Evolutionary conservation across 2,888 invertebrate genomes (phyloP).

Genomic region (Melanotus villosus): DNA sequence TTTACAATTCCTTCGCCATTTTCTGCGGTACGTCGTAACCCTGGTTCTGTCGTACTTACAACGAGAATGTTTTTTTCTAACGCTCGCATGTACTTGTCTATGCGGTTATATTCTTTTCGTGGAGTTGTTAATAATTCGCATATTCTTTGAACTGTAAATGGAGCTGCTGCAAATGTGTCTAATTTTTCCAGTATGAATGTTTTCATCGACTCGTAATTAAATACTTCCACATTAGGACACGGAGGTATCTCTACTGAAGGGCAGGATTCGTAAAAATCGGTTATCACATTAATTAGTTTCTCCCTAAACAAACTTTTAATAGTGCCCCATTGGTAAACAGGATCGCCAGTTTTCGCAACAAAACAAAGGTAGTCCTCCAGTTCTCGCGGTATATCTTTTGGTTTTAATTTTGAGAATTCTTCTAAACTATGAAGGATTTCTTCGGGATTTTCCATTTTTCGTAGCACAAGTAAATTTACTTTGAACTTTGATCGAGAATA

Average conservation of each 20-base stretch:
- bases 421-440: conserved; percentile 87
- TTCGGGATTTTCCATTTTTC: conserved; percentile 86
- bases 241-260: conserved; percentile 84
- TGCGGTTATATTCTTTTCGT: conserved; percentile 92
- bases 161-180: conserved; percentile 89
- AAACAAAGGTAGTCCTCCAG: conserved; percentile 91
- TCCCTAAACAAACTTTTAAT: conserved; percentile 90
- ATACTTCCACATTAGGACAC: conserved; percentile 92
- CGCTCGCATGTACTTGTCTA: conserved; percentile 97
- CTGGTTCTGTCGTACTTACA: conserved; percentile 83
- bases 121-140: conserved; percentile 95
- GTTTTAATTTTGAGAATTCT: conserved; percentile 82
- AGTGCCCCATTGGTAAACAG: conserved; percentile 92
- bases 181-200: conserved; percentile 84
- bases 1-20: conserved; percentile 78
- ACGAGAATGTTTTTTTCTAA: conserved; percentile 95
- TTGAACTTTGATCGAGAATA: conserved; percentile 9
- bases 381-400: conserved; percentile 88
- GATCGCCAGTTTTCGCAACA: conserved; percentile 95
- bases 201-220: conserved; percentile 92
- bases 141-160: conserved; percentile 96
- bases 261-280: conserved; percentile 88
- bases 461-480: not conserved
- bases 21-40: conserved; percentile 76
- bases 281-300: conserved; percentile 88